Evolutionary conservation across 2,888 invertebrate genomes (phyloP), one percentile per base, ranked within the genome.

Genomic region (Nomada ferruginata): DNA sequence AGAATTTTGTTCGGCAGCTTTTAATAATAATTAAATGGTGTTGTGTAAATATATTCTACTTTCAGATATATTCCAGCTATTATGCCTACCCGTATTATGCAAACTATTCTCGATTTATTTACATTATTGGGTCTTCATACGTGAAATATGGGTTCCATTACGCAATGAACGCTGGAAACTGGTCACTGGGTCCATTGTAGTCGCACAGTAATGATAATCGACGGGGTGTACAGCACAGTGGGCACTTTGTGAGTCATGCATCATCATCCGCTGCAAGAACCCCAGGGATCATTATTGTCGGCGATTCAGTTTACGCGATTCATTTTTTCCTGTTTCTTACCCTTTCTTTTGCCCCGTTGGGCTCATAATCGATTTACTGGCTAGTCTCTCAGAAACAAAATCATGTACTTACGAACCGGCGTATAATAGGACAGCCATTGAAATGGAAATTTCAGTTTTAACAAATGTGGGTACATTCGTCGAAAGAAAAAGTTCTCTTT

Each of bases 211-310:
- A 85, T 87, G 82, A 86, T 87, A 87, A 87, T 87, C 86, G 87
- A 64, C 84, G 81, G 85, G 84, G 81, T 84, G 88, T 78, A 84
- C 85, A 79, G 81, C 73, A 82, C 82, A 83, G 83, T 85, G 86
- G 76, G 86, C 85, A 88, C 84, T 88, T 88, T 88, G 83, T 88
- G 87, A 88, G 80, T 86, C 87, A 86, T 82, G 83, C 86, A 75
- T 83, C 86, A 83, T 85, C 82, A 85, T 76, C 76, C 68, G 68
- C 78, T 74, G 80, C 77, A 72, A 79, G 78, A 79, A 76, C 76
- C 79, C 75, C 69, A 42, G 74, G 72, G 72, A 85, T 86, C 84
- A 80, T 86, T 79, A 77, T 79, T 63, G 82, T 69, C 73, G 76
- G 29, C 70, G 42, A 80, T 77, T 69, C 69, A 64, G 44, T 72